Percentiles rank a stretch among this genome's conserved stretches.
These are phyloP conservation scores for Thalassarche chlororhynchos DNA, from an alignment of 2,113 vertebrate genomes.

Conservation along the genomic window DNA sequence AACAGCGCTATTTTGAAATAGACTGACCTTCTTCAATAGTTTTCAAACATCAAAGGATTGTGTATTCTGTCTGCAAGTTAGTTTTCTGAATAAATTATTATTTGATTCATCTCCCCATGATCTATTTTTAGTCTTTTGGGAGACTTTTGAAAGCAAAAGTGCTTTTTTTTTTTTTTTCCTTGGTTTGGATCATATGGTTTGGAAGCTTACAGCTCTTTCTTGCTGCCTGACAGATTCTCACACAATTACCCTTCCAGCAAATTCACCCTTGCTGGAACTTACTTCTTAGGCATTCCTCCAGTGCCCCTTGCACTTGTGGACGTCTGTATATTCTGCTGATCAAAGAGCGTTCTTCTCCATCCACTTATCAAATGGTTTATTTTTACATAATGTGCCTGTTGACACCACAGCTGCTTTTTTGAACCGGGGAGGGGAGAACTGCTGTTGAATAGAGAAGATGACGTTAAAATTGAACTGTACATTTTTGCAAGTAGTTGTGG, in stretches of 20 bases:
- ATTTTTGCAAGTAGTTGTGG: background rate
- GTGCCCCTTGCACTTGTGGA: constrained; percentile 12
- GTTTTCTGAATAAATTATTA: constrained; percentile 45
- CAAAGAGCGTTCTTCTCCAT: constrained; percentile 27
- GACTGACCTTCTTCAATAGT: background rate
- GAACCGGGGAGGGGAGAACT: background rate
- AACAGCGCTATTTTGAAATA: background rate
- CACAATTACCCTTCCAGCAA: constrained; percentile 1
- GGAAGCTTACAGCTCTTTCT: background rate
- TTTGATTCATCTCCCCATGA: background rate
- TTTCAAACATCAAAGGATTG: constrained; percentile 53
- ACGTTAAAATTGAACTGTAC: background rate
- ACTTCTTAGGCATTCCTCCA: constrained; percentile 58
- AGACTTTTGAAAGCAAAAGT: constrained; percentile 43
- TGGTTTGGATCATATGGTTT: constrained; percentile 28
- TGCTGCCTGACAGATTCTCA: constrained; percentile 25
- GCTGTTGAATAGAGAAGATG: background rate
- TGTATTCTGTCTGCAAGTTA: constrained; percentile 40
- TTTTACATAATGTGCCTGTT: constrained; percentile 42
- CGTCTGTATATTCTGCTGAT: constrained; percentile 23
- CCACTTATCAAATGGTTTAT: constrained; percentile 48
- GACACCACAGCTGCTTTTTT: constrained; percentile 29
- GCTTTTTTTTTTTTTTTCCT: background rate
- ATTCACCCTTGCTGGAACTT: background rate
- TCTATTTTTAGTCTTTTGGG: constrained; percentile 33